Conservation (phyloP, 2,797 vertebrate species). For the Aythya fuligula region DNA sequence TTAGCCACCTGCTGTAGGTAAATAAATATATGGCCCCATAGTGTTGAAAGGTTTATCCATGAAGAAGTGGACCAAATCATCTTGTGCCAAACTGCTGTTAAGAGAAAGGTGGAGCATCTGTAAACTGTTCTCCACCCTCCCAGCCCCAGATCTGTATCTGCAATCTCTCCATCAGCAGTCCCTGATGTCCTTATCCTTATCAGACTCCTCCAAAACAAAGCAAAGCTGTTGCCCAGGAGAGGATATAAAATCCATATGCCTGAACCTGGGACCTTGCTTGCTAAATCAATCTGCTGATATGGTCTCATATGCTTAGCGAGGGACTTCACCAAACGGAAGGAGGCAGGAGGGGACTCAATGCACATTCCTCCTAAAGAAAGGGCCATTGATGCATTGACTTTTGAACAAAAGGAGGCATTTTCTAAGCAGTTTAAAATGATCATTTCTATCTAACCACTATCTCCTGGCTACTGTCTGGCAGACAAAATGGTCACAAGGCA, state of each 20-base stretch:
- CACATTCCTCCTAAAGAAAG: not conserved
- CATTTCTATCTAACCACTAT: not conserved
- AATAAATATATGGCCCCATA: not conserved
- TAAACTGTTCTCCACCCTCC: not conserved
- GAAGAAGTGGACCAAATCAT: not conserved
- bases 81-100: fast-evolving
- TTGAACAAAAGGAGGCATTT: not conserved
- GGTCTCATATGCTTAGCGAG: not conserved
- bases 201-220: not conserved
- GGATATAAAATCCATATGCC: not conserved
- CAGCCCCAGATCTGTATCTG: not conserved
- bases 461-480: not conserved
- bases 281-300: fast-evolving
- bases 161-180: not conserved
- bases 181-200: not conserved
- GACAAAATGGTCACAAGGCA: not conserved
- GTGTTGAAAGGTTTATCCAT: not conserved
- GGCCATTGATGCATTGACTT: not conserved
- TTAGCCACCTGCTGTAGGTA: not conserved
- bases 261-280: not conserved
- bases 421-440: not conserved
- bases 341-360: not conserved
- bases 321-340: not conserved
- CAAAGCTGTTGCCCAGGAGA: not conserved
- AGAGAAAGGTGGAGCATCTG: not conserved